These are phyloP conservation scores for Drosophila nr. perissopoda DNA, from an alignment of 2,888 invertebrate genomes.

Conservation along the genomic window DNA sequence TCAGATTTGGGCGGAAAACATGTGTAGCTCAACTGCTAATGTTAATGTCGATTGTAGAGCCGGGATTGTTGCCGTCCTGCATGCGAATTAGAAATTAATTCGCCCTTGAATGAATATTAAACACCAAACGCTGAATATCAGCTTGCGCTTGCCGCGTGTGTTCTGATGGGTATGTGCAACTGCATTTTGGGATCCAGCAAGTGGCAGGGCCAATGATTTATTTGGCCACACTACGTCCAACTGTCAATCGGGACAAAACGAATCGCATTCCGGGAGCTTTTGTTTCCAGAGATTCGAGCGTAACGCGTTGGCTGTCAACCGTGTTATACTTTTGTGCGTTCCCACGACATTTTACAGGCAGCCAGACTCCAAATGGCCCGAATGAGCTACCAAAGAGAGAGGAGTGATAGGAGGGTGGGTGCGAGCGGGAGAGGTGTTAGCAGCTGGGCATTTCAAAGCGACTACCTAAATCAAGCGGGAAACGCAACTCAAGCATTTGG, in stretches of 20 bases:
- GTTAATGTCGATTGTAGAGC: slow-evolving; percentile 62
- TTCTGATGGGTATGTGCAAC: slow-evolving; percentile 36
- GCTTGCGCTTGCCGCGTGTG: slow-evolving; percentile 59
- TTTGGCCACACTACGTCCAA: slow-evolving; percentile 9
- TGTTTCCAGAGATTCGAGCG: slow-evolving; percentile 48
- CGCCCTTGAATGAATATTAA: slow-evolving; percentile 65
- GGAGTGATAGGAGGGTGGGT: neutral
- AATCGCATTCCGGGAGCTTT: slow-evolving; percentile 47
- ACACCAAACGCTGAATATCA: slow-evolving; percentile 42
- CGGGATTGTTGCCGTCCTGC: slow-evolving; percentile 73
- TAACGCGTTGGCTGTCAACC: slow-evolving; percentile 56
- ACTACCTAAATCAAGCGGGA: slow-evolving; percentile 64
- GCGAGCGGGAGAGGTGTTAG: slow-evolving; percentile 4
- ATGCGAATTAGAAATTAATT: slow-evolving; percentile 83
- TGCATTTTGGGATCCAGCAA: slow-evolving; percentile 42
- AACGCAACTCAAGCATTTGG: slow-evolving; percentile 72
- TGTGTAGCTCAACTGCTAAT: slow-evolving; percentile 83
- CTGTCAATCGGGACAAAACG: slow-evolving; percentile 34
- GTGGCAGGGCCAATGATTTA: slow-evolving; percentile 41
- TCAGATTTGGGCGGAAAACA: slow-evolving; percentile 82
- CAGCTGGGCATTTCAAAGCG: slow-evolving; percentile 26
- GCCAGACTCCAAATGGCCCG: slow-evolving; percentile 13
- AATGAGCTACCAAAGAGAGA: slow-evolving; percentile 1
- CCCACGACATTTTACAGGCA: slow-evolving; percentile 69
- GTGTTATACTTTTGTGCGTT: slow-evolving; percentile 52